A percentile compares a stretch with the other conserved stretches of the same genome.
These are phyloP conservation scores for Brachycybe producta DNA, from an alignment of 2,888 invertebrate genomes.

Conservation along the genomic window DNA sequence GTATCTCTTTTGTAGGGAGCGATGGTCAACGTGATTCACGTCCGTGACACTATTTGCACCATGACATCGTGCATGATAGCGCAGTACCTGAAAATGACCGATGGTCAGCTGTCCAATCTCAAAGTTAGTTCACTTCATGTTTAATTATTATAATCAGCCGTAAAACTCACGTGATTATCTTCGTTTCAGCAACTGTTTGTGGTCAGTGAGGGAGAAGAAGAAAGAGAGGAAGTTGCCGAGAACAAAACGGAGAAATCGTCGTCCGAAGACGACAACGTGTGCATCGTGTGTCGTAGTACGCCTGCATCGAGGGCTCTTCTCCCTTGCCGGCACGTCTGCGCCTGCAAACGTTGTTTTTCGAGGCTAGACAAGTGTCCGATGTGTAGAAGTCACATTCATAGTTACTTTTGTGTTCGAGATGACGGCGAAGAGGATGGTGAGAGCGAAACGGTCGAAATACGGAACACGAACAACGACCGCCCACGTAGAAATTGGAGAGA, in stretches of 20 bases:
- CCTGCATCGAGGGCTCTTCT: slow-evolving; percentile 64
- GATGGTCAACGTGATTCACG: slow-evolving; percentile 66
- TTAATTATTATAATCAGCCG: background rate
- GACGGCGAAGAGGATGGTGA: slow-evolving; percentile 41
- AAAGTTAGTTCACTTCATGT: slow-evolving; percentile 45
- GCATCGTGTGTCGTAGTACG: slow-evolving; percentile 70
- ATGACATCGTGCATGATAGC: slow-evolving; percentile 67
- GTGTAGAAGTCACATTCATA: slow-evolving; percentile 67
- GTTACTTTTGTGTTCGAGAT: slow-evolving; percentile 68
- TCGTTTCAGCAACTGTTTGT: slow-evolving; percentile 8
- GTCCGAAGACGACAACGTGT: slow-evolving; percentile 33
- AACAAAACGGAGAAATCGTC: background rate
- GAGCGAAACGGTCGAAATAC: background rate
- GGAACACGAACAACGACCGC: background rate
- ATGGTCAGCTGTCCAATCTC: slow-evolving; percentile 64
- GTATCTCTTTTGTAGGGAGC: slow-evolving; percentile 49
- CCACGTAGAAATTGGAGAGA: background rate
- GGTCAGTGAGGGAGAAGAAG: slow-evolving; percentile 2
- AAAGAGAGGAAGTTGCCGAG: slow-evolving; percentile 2
- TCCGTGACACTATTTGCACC: slow-evolving; percentile 64
- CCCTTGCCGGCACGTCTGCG: slow-evolving; percentile 74
- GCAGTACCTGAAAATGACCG: slow-evolving; percentile 72
- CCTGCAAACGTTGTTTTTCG: slow-evolving; percentile 65
- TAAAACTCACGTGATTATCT: background rate
- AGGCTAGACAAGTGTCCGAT: slow-evolving; percentile 74